phyloP scores from a whole-genome alignment of 1,140 invertebrate species.

The Lepidurus arcticus region DNA sequence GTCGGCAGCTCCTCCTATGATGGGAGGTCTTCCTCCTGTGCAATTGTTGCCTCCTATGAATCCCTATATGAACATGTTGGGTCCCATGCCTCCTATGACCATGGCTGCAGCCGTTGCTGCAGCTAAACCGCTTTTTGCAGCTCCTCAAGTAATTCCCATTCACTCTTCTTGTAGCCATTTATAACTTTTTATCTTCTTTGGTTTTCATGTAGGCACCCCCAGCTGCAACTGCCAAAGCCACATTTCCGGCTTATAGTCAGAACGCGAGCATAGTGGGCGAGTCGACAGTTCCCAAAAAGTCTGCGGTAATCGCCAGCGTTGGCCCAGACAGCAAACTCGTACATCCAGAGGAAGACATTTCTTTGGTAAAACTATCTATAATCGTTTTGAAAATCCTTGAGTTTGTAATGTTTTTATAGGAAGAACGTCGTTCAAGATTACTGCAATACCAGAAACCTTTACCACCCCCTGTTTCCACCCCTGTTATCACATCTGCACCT shows the following conservation, averaged over 20 bases:
- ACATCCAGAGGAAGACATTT: slow-evolving; percentile 90
- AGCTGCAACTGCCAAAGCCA: slow-evolving; percentile 40
- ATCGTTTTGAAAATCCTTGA: neutral
- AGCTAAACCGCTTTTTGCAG: slow-evolving; percentile 35
- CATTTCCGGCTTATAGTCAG: slow-evolving; percentile 39
- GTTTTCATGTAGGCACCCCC: neutral
- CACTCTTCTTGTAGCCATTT: slow-evolving; percentile 24
- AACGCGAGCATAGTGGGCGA: slow-evolving; percentile 41
- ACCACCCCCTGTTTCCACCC: neutral
- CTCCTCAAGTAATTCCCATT: slow-evolving; percentile 32
- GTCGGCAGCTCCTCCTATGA: slow-evolving; percentile 28
- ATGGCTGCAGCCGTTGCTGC: slow-evolving; percentile 42
- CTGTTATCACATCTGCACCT: neutral
- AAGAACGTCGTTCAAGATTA: neutral
- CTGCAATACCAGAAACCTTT: neutral
- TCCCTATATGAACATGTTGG: neutral
- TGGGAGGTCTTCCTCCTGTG: slow-evolving; percentile 33
- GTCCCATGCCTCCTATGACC: neutral
- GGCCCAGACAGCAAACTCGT: slow-evolving; percentile 84
- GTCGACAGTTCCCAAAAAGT: slow-evolving; percentile 53
- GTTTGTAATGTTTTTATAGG: neutral
- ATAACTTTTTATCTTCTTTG: neutral
- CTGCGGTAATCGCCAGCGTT: slow-evolving; percentile 66
- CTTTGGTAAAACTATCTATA: slow-evolving; percentile 54
- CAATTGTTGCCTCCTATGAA: slow-evolving; percentile 29